Evolutionary conservation across 1,140 invertebrate genomes (phyloP).

Genomic region (Thereuonema tuberculata): DNA sequence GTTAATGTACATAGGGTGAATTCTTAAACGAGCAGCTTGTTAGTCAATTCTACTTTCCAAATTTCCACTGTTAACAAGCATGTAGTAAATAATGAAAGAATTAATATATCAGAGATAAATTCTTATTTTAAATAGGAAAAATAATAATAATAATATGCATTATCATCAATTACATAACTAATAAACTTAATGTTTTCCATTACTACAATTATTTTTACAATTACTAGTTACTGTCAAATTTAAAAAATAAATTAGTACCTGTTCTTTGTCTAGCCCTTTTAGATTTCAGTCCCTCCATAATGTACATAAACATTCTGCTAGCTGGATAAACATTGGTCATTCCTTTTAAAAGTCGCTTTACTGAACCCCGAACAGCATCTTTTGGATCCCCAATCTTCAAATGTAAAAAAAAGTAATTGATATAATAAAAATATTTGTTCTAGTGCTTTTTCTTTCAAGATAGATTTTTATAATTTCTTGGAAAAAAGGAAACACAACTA

Average conservation of each 20-base stretch:
- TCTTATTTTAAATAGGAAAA: too few relatives aligned
- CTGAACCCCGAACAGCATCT: slow-evolving; percentile 77
- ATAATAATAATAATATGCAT: too few relatives aligned
- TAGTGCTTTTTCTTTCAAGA: neutral
- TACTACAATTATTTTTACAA: too few relatives aligned
- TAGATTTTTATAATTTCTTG: neutral
- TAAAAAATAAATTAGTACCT: slow-evolving; percentile 35
- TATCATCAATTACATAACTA: too few relatives aligned
- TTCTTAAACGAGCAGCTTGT: too few relatives aligned
- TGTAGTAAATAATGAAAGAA: too few relatives aligned
- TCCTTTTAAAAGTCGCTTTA: slow-evolving; percentile 69
- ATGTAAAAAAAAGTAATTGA: neutral
- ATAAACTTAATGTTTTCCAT: too few relatives aligned
- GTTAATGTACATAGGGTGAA: too few relatives aligned
- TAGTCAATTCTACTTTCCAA: too few relatives aligned
- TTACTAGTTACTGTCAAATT: too few relatives aligned
- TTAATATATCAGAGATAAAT: too few relatives aligned
- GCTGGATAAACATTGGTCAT: slow-evolving; percentile 75
- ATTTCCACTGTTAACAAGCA: too few relatives aligned
- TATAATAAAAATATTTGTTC: neutral
- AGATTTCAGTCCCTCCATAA: slow-evolving; percentile 90
- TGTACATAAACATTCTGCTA: slow-evolving; percentile 72
- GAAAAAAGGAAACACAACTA: slow-evolving; percentile 9
- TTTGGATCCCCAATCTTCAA: slow-evolving; percentile 84
- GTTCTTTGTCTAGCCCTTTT: slow-evolving; percentile 92